These are phyloP conservation scores for Halocynthia aurantium DNA, from an alignment of 23 tunicate genomes.

Conservation along the genomic window DNA sequence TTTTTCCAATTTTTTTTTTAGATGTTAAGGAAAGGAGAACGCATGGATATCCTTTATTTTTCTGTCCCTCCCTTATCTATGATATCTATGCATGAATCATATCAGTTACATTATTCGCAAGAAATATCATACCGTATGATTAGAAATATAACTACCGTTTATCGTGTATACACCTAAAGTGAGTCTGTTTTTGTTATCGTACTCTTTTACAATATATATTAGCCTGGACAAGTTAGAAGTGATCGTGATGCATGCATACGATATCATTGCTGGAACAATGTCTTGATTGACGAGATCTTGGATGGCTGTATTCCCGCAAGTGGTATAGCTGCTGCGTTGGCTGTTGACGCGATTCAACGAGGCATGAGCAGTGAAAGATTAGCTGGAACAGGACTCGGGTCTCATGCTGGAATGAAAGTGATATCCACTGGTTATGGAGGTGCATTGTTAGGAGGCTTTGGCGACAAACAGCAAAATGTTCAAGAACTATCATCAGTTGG, in stretches of 20 bases:
- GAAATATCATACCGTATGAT: no score
- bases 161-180: no score
- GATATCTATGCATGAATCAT: no score
- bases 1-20: no score
- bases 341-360: constrained; percentile 8
- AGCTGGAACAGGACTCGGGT: background rate
- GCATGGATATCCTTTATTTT: no score
- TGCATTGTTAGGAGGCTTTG: constrained; percentile 6
- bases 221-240: constrained; percentile 94
- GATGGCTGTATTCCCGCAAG: constrained; percentile 74
- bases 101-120: no score
- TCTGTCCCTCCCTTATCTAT: no score
- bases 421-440: constrained; percentile 27
- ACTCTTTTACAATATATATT: background rate
- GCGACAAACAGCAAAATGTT: constrained; percentile 7
- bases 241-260: constrained; percentile 87
- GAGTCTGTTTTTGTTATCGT: no score
- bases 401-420: constrained; percentile 23
- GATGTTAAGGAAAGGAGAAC: no score
- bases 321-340: constrained; percentile 30
- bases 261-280: constrained; percentile 99
- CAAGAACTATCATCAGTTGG: background rate
- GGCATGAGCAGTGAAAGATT: background rate
- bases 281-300: constrained; percentile 69
- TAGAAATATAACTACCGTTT: no score